A percentile compares a stretch with the other conserved stretches of the same genome.
These are phyloP conservation scores for Pteruthius melanotis DNA, from an alignment of 2,113 vertebrate species.

Conservation along the genomic window DNA sequence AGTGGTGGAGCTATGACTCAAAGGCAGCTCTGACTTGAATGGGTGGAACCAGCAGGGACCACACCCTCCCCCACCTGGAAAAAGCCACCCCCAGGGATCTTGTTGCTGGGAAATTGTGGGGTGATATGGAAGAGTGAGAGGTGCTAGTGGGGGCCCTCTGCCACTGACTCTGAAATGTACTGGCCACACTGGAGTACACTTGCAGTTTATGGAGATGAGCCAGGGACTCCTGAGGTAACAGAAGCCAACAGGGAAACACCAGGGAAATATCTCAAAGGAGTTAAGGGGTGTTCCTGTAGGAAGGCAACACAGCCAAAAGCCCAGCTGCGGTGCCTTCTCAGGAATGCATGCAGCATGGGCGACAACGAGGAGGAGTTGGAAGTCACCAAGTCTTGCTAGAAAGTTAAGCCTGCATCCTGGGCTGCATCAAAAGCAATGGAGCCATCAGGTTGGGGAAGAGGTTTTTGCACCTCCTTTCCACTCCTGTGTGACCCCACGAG, in stretches of 20 bases:
- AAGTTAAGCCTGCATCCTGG: background rate
- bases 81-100: rapidly evolving
- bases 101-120: background rate
- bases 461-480: background rate
- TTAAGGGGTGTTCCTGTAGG: background rate
- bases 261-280: background rate
- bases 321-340: background rate
- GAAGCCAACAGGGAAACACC: background rate
- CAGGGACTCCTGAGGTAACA: background rate
- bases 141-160: no score
- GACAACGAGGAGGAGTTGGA: background rate
- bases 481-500: rapidly evolving
- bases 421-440: background rate
- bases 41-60: no score
- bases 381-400: background rate
- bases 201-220: background rate
- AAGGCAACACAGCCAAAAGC: rapidly evolving
- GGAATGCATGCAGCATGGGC: rapidly evolving
- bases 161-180: background rate
- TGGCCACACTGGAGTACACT: rapidly evolving
- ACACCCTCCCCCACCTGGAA: background rate
- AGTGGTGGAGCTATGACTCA: background rate
- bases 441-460: background rate
- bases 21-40: rapidly evolving
- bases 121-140: background rate